Base-by-base conservation (phyloP, 2,888 invertebrate species). In the Pammene fasciana region DNA sequence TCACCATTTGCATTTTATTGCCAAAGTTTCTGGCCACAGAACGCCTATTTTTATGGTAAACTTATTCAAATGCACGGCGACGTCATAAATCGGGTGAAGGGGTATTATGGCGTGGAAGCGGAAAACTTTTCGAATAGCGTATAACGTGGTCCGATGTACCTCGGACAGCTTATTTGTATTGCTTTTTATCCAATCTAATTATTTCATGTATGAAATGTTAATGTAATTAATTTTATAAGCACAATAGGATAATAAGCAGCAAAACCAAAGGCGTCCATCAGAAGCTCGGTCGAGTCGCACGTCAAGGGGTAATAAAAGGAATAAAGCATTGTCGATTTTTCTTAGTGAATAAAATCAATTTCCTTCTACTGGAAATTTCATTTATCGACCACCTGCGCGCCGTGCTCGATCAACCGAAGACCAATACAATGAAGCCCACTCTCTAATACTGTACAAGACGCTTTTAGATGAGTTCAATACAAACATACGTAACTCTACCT, bases 1-100 rank as follows among this genome's bases (percentile, higher is more conserved):
- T 71, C 86, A 83, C 85, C 90, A 92, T 92, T 92, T 91, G 90
- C 92, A 91, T 92, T 92, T 92, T 92, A 92, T 92, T 92, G 86
- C 86, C 76, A 85, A 92, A 92, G 87, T 92, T 90, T 85, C 84
- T 86, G 84, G 85, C 85, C 88, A 77, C 88, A 84, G 80, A 83
- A 87, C 82, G 89, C 88, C 88, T 88, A 90, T 91, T 92, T 92
- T 91, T 91, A 90, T 88, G 88, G 84, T 86, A 88, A 91, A 88
- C 86, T 90, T 91, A 92, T 92, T 92, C 90, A 90, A 90, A 91
- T 90, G 86, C 87, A 87, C 86, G 87, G 76, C 81, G 82, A 82
- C 79, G 85, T 88, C 89, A 90, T 92, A 92, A 92, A 90, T 92
- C 84, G 83, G 79, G 79, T 76, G 85, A 90, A 88, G 88, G 89